phyloP scores from a whole-genome alignment of 2,888 invertebrate genomes.

The Philonicus albiceps region DNA sequence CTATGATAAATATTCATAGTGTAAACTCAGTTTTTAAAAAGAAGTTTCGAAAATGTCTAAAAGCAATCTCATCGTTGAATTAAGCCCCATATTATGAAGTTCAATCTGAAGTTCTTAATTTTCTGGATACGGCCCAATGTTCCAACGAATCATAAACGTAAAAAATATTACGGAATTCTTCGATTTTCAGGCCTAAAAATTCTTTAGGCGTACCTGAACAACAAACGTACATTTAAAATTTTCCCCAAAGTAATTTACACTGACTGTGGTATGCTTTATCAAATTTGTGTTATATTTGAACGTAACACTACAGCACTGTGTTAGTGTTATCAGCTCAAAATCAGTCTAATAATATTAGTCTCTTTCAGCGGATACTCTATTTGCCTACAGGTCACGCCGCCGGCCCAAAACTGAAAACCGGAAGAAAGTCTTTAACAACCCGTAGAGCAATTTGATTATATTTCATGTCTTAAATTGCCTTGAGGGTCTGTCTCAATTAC shows the following conservation, averaged over 20 bases:
- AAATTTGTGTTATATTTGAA: background rate
- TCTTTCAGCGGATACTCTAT: background rate
- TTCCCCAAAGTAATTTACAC: background rate
- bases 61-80: too few relatives aligned
- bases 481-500: slow-evolving; percentile 5
- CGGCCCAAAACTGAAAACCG: background rate
- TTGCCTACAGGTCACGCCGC: background rate
- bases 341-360: background rate
- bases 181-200: background rate
- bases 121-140: too few relatives aligned
- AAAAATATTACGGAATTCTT: too few relatives aligned
- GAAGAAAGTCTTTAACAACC: slow-evolving; percentile 35
- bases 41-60: too few relatives aligned
- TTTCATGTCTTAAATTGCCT: slow-evolving; percentile 17
- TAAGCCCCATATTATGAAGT: too few relatives aligned
- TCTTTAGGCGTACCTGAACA: background rate
- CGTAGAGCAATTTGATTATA: background rate
- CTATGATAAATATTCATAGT: too few relatives aligned
- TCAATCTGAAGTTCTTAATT: too few relatives aligned
- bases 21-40: too few relatives aligned
- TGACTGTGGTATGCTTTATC: background rate
- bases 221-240: background rate
- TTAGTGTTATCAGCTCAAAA: background rate
- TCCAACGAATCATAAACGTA: too few relatives aligned
- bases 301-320: background rate